phyloP scores from a whole-genome alignment of 2,888 invertebrate species.

The Leptinotarsa rubiginosa region DNA sequence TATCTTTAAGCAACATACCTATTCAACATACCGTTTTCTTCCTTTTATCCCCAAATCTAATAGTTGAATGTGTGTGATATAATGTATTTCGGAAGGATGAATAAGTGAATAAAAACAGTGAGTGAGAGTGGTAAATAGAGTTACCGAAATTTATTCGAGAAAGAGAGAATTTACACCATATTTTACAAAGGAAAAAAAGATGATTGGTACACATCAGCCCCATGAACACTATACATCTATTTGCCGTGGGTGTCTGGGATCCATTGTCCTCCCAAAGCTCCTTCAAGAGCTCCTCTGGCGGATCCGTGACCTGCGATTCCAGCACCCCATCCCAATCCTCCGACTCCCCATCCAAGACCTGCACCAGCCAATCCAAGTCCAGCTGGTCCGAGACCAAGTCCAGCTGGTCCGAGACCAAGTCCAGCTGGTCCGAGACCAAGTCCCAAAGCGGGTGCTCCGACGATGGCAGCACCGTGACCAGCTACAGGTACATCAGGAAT shows the following conservation, averaged over 20 bases:
- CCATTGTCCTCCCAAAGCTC: constrained; percentile 44
- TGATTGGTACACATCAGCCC: constrained; percentile 5
- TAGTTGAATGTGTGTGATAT: too few relatives aligned
- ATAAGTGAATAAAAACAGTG: neutral
- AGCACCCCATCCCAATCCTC: constrained; percentile 23
- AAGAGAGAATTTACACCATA: constrained; percentile 9
- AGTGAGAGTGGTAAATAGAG: neutral
- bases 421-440: constrained; percentile 18
- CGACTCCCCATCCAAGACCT: constrained; percentile 30
- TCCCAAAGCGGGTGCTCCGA: constrained; percentile 26
- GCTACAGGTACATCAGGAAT: constrained; percentile 44
- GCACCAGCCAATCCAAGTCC: constrained; percentile 34
- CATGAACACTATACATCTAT: constrained; percentile 12
- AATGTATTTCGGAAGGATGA: too few relatives aligned
- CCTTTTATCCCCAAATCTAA: too few relatives aligned
- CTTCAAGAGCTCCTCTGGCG: constrained; percentile 43
- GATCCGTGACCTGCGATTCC: constrained; percentile 36
- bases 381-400: constrained; percentile 13
- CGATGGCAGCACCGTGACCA: constrained; percentile 33
- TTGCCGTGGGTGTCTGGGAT: constrained; percentile 19
- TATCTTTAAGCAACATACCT: too few relatives aligned
- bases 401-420: constrained; percentile 14
- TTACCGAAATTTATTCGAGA: constrained; percentile 15
- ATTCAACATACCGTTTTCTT: too few relatives aligned
- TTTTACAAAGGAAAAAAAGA: constrained; percentile 8